Evolutionary conservation across 1,140 invertebrate species (phyloP), one percentile per base, ranked within the genome.

Genomic region (Mizuhopecten yessoensis): DNA sequence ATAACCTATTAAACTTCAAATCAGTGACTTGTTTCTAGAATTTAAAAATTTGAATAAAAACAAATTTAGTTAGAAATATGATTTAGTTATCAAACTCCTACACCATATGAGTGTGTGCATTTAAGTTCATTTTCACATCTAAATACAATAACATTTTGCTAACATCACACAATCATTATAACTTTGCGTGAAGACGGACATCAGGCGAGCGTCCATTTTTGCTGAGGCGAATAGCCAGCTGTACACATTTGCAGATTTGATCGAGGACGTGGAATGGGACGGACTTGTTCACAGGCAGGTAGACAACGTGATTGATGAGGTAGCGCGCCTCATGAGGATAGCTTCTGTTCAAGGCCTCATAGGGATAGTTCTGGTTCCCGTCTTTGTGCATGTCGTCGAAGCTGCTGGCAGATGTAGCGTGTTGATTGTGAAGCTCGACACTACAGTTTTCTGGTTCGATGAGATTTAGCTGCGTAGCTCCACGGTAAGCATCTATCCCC

Each of bases 401-500:
- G 2, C 57, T 75, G 57, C 57, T 29, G 57, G 23, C 9, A 9
- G 11, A 2, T n/a, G 23, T 29, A 29, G 57, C 17, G 2, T 75
- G 23, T 75, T 29, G 57, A 75, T 29, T 0, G 57, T 75, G n/a
- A 75, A 13, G 9, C 15, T 75, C n/a, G 11, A 29, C 57, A n/a
- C 45, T 20, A 23, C n/a, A 1, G n/a, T 75, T 75, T 75, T 75
- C 57, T 88, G 96, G 95, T 90, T 96, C 95, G 10, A 97, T 95
- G 23, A 96, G 91, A 88, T 95, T 96, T 17, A 97, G 94, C 92
- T 96, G 96, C 29, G 96, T 96, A 20, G 96, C 96, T 15, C 96
- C 96, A 7, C 95, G 92, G 91, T 96, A 96, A 2, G 96, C 96
- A 89, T 96, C 96, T n/a, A 97, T 94, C 13, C 96, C 96, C 45